Evolutionary conservation across 2,888 invertebrate species (phyloP).

Genomic region (Clivina fossor): DNA sequence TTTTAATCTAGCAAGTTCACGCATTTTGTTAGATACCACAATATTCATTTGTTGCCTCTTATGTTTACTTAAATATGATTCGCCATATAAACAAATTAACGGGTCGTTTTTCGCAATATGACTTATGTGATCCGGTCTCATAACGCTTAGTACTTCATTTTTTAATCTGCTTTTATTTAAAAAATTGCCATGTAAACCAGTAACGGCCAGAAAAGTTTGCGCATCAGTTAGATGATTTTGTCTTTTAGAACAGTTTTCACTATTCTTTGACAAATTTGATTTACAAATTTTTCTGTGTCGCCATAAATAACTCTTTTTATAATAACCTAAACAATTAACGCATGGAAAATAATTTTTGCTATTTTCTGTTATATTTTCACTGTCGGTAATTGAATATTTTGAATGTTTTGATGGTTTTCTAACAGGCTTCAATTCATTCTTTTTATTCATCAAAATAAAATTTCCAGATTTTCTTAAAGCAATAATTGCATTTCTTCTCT

Average conservation of each 20-base stretch:
- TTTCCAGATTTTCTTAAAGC: conserved; percentile 34
- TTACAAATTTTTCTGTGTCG: conserved; percentile 37
- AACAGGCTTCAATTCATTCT: conserved; percentile 34
- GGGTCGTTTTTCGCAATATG: conserved; percentile 38
- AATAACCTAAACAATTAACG: conserved; percentile 37
- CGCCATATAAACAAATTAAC: conserved; percentile 39
- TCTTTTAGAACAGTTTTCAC: conserved; percentile 30
- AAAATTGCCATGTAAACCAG: conserved; percentile 23
- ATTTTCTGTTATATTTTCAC: conserved; percentile 4
- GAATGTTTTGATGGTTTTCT: too few relatives aligned
- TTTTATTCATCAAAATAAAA: conserved; percentile 33
- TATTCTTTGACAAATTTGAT: too few relatives aligned
- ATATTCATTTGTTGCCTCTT: conserved; percentile 37
- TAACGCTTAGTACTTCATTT: conserved; percentile 38
- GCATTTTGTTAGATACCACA: conserved; percentile 38
- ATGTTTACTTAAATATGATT: conserved; percentile 37
- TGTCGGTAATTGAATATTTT: too few relatives aligned
- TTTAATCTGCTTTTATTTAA: conserved; percentile 35
- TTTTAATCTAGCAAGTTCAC: conserved; percentile 38
- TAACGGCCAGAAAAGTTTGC: conserved; percentile 36
- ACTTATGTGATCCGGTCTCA: conserved; percentile 41
- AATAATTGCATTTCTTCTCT: conserved; percentile 29
- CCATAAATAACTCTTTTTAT: conserved; percentile 29
- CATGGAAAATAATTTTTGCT: conserved; percentile 37
- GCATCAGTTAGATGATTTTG: conserved; percentile 30